phyloP scores from a whole-genome alignment of 2,797 vertebrate genomes.

The Chaenodraco wilsoni region DNA sequence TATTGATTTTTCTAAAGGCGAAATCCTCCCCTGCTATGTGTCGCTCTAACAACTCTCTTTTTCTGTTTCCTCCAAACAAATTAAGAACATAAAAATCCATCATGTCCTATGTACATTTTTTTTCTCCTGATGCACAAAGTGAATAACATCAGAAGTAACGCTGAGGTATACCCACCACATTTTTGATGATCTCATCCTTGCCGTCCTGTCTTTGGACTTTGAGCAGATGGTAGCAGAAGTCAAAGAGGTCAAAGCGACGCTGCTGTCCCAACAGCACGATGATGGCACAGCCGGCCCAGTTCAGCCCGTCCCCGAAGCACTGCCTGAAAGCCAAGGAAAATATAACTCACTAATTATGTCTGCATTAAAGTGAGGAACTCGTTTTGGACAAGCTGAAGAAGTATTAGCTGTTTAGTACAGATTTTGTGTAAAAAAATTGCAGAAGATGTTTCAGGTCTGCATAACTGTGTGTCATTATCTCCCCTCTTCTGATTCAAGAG shows the following conservation, averaged over 20 bases:
- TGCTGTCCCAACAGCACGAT: conserved; percentile 97
- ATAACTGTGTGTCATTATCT: not conserved
- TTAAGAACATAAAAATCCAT: too few relatives aligned
- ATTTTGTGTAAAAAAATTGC: too few relatives aligned
- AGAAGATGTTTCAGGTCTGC: conserved; percentile 10
- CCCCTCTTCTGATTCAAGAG: conserved; percentile 1
- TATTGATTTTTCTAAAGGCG: too few relatives aligned
- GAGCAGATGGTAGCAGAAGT: conserved; percentile 98
- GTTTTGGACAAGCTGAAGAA: not conserved
- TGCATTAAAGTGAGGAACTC: not conserved
- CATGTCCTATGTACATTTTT: too few relatives aligned
- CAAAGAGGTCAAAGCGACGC: conserved; percentile 97
- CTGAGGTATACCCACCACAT: conserved; percentile 87
- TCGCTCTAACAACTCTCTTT: too few relatives aligned
- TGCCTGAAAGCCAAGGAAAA: conserved; percentile 81
- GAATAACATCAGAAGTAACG: not conserved
- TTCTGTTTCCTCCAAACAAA: too few relatives aligned
- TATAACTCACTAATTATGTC: not conserved
- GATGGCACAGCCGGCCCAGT: conserved; percentile 98
- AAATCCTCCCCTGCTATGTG: too few relatives aligned
- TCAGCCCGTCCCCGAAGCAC: conserved; percentile 97
- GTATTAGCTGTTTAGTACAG: not conserved
- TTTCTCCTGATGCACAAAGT: too few relatives aligned
- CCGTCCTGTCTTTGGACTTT: conserved; percentile 98
- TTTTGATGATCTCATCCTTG: conserved; percentile 99